Base-by-base conservation (phyloP, 2,797 vertebrate genomes). In the Acanthopagrus latus region DNA sequence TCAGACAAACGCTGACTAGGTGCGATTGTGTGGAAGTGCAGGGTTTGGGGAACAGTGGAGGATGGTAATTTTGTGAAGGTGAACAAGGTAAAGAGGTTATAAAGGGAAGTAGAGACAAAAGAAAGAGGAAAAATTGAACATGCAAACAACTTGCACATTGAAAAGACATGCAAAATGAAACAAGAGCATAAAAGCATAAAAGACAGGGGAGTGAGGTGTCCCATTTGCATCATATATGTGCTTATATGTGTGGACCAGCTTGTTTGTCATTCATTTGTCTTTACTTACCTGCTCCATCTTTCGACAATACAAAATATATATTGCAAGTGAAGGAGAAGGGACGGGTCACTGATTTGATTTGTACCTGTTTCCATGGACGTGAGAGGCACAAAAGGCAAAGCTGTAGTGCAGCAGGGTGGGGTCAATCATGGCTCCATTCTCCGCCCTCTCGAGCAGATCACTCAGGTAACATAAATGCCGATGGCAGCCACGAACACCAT, bases 381-480 rank as follows among this genome's bases (percentile, higher is more conserved):
- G 98, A 33, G 98, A 99, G 67, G 98, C 98, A 62, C 98, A 99
- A 93, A 99, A 99, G 89, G 98, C 98, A 67, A 97, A 99, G 93
- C 98, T 99, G 94, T 99, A 99, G 94, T 99, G 98, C 67, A 99
- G 97, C 79, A 99, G 96, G n/a, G 98, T 99, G 86, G 98, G 98
- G 94, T 99, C 98, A n/a, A 99, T 97, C 97, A 99, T 99, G 89
- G 97, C 97, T 76, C 98, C 98, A 0, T 98, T 99, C 95, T 99
- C 98, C 29, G 98, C 98, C 77, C 98, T 93, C 91, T 98, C 97
- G 83, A 99, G 95, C 90, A 99, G 95, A 92, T 99, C 97, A 64
- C 96, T 95, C 88, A 99, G 97, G 95, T 99, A 99, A 90, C 97
- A 99, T 87, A 99, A 94, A 94, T 99, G 98, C 57, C 98, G 94